Base-by-base conservation (phyloP, 2,888 invertebrate genomes). In the Mythimna albipuncta region DNA sequence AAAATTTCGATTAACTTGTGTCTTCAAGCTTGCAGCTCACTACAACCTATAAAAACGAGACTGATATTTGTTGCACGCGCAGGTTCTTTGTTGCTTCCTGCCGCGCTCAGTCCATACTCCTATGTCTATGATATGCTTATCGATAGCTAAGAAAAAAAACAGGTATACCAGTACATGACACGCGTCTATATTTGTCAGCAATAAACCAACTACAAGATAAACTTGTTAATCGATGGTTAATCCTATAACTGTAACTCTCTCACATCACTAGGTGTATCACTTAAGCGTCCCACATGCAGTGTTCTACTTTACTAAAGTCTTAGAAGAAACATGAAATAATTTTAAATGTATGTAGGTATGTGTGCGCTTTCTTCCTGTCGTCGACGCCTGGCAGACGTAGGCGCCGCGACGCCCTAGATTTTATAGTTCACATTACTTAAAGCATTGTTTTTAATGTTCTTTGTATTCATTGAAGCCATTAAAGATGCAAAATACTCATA, bases 351-450 rank as follows among this genome's bases (percentile, higher is more conserved):
- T 66, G 66, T 73, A 41, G 21, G 21, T 54, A 62, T 21, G 63
- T 65, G 19, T 62, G 50, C 65, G 65, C 11, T 66, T 74, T 74
- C 59, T 74, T 74, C 74, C 64, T 63, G 54, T 38, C 52, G 71
- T 6, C 54, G 78, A 44, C 73, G 74, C 64, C 69, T 41, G 35
- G 62, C 7, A 61, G 19, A 32, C 58, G 21, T 26, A 47, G 83
- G 80, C 83, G 77, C 64, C 77, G 32, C 57, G 72, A 55, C 73
- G 85, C 54, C 85, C 75, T 52, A 77, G 65, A 80, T 79, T 82
- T 67, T 71, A 69, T 75, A 73, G 57, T 62, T 54, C 32, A 67
- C 59, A 64, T 69, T 57, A 44, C 38, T 64, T 74, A 21, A 52
- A 62, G 64, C 55, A 59, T 71, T 79, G 69, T 78, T 70, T 72